Percentiles rank a stretch among this genome's conserved stretches.
These are phyloP conservation scores for Peromyscus melanophrys DNA, from an alignment of 2,797 vertebrate genomes.

Conservation along the genomic window DNA sequence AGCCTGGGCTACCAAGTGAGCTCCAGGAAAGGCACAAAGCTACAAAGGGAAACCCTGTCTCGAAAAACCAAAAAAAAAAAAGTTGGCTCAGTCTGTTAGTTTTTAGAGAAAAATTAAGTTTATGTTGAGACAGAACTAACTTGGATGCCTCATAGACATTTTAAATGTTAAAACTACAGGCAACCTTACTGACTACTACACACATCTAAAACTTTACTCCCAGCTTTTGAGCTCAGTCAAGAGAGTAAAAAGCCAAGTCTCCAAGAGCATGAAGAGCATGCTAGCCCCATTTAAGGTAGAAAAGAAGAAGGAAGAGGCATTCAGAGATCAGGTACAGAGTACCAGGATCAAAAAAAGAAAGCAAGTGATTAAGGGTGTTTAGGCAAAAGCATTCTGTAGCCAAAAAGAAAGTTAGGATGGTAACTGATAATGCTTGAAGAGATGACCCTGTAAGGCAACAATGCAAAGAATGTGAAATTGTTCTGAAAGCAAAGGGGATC, in stretches of 20 bases:
- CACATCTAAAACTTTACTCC: background rate
- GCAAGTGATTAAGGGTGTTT: fast-evolving
- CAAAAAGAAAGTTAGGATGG: background rate
- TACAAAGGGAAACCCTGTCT: too few species aligned
- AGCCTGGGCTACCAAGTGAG: too few species aligned
- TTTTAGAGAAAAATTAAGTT: background rate
- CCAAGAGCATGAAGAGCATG: background rate
- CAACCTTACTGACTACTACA: background rate
- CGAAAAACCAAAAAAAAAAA: too few species aligned
- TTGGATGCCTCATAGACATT: background rate
- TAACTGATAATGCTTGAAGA: background rate
- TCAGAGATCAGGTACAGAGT: background rate
- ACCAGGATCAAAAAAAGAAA: background rate
- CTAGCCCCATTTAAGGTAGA: background rate
- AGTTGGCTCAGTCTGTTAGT: background rate
- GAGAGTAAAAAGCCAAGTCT: background rate
- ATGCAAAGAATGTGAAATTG: background rate
- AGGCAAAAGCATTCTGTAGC: background rate
- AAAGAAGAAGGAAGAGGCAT: fast-evolving
- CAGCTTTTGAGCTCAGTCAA: background rate
- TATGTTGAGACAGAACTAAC: background rate
- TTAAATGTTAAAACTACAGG: background rate
- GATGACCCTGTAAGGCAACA: too few species aligned
- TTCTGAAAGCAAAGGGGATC: background rate
- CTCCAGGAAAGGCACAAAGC: too few species aligned